Conservation (phyloP, 2,113 vertebrate genomes). For the zebrafish (Danio rerio) region DNA sequence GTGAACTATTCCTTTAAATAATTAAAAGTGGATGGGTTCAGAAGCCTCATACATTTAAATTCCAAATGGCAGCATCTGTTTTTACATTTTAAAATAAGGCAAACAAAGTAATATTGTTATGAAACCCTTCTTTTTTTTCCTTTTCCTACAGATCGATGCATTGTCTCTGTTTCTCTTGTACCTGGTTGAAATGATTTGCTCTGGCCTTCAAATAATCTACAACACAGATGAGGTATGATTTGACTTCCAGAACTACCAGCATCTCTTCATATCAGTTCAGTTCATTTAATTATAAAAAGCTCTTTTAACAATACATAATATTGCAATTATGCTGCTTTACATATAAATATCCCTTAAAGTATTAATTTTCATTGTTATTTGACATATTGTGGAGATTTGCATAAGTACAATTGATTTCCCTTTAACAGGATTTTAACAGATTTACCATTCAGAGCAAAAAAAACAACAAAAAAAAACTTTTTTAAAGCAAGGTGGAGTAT, state of each 20-base stretch:
- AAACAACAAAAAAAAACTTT: too few species aligned
- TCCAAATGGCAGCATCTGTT: too few species aligned
- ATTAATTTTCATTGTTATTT: too few species aligned
- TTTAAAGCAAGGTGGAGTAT: too few species aligned
- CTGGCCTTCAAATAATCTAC: constrained; percentile 96
- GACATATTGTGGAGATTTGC: background rate
- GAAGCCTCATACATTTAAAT: too few species aligned
- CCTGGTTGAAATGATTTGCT: constrained; percentile 98
- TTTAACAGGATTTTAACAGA: too few species aligned
- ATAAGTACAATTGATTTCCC: background rate
- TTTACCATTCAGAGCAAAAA: too few species aligned
- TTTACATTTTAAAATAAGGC: too few species aligned
- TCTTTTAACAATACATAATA: background rate
- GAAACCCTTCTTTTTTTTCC: background rate
- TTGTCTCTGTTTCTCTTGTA: constrained; percentile 94
- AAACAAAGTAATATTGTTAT: background rate
- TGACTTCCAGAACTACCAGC: background rate
- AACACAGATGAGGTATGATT: constrained; percentile 95
- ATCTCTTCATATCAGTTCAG: too few species aligned
- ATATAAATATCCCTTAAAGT: background rate
- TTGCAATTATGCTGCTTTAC: background rate
- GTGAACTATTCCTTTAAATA: too few species aligned
- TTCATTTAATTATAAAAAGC: background rate
- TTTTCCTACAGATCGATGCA: constrained; percentile 84
- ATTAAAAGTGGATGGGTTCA: too few species aligned